Base-by-base conservation (phyloP, 1,140 invertebrate genomes). In the Macrobrachium nipponense region DNA sequence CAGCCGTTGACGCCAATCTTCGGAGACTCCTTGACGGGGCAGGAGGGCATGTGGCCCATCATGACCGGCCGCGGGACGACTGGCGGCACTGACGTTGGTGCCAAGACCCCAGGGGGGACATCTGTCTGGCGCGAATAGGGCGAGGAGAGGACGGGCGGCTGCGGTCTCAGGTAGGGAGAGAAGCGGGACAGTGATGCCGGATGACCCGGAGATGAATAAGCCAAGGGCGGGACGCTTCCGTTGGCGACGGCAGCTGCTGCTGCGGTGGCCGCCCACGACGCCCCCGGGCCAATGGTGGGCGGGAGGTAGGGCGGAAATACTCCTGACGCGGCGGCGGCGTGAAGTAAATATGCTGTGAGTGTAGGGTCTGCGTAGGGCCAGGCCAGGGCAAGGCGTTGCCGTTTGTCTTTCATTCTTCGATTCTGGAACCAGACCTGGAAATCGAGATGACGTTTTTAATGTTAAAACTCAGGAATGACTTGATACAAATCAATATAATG, bases 371-470 rank as follows among this genome's bases (percentile, higher is more conserved):
- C 95, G 91, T 98, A 98, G 0, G 98, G 97, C 98, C 98, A 99
- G 0, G 96, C 94, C 76, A 99, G 94, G 0, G 97, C 96, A 91
- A 98, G 95, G 12, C 97, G 92, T 90, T 99, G 98, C 0, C 98
- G 93, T 90, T 99, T 99, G 92, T 99, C 97, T 90, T 99, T 99
- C 98, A 99, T 99, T 20, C 98, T 93, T 17, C 98, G 94, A 90
- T 99, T 99, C 94, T 99, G 98, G 90, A 99, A 99, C 98, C 98
- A 99, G 4, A 99, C 97, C 96, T 98, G 92, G 2, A 91, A 92
- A 51, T 51, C 12, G 5, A 51, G 51, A 51, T 51, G 51, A 36
- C 4, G n/a, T 36, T 36, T 36, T 36, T 4, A 36, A 4, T 12
- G 51, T 51, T 51, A 51, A 7, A 51, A 51, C 51, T 12, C 7